Evolutionary conservation across 2,113 vertebrate species (phyloP).

Genomic region (Spermophilus dauricus): DNA sequence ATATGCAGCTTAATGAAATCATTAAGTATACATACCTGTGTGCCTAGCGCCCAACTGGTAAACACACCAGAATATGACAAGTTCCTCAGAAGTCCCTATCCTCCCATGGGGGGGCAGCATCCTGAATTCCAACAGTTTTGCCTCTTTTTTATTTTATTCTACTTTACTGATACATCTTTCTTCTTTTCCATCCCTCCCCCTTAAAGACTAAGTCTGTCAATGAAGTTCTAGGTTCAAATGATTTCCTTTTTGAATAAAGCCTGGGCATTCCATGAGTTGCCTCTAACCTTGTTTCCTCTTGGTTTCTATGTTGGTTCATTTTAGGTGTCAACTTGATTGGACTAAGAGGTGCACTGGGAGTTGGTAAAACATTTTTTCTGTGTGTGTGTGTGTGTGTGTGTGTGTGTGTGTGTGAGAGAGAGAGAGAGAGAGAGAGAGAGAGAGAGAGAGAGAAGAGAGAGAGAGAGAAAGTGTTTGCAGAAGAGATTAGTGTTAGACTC

Average conservation of each 20-base stretch:
- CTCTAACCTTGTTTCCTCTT: neutral
- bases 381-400: neutral
- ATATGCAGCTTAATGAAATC: neutral
- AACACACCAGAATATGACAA: neutral
- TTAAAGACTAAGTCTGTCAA: neutral
- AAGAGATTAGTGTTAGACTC: conserved; percentile 35
- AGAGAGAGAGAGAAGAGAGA: too few species aligned
- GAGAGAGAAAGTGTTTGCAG: conserved; percentile 2
- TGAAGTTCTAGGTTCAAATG: conserved; percentile 17
- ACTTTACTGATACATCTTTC: neutral
- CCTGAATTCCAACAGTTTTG: neutral
- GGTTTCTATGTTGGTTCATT: neutral
- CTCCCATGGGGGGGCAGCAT: neutral
- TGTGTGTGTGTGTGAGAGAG: neutral
- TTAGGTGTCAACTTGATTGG: neutral
- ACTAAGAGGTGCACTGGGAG: neutral
- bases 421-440: too few species aligned
- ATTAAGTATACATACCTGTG: too few species aligned
- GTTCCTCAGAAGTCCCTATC: neutral
- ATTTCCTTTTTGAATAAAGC: neutral
- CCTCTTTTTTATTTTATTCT: neutral
- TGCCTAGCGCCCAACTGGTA: neutral
- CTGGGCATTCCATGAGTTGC: neutral
- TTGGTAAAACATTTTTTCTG: conserved; percentile 4
- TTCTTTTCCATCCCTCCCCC: neutral